phyloP scores from a whole-genome alignment of 2,113 vertebrate species.

The Gopherus flavomarginatus region DNA sequence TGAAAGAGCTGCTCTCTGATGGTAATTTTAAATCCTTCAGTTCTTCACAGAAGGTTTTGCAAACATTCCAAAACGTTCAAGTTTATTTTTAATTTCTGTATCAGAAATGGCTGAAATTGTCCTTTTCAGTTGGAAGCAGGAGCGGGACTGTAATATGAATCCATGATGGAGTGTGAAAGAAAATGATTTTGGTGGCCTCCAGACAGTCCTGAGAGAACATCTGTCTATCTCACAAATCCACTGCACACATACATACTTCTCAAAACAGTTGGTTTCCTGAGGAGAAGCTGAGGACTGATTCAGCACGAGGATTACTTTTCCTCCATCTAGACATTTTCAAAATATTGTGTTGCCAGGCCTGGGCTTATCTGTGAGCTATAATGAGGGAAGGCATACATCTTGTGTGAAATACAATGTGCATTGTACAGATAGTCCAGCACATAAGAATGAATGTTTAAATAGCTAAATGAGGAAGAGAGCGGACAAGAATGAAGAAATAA shows the following conservation, averaged over 20 bases:
- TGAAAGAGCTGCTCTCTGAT: constrained; percentile 8
- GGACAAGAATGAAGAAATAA: background rate
- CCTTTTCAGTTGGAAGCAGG: background rate
- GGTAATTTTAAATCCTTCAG: background rate
- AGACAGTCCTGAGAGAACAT: background rate
- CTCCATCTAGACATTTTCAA: background rate
- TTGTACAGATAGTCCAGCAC: fast-evolving
- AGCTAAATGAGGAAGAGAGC: background rate
- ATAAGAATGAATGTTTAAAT: background rate
- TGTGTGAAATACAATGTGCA: background rate
- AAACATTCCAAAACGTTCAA: background rate
- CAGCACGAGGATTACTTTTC: background rate
- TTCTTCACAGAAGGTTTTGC: constrained; percentile 17
- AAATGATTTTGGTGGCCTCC: constrained; percentile 10
- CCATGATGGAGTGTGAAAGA: background rate
- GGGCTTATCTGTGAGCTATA: background rate
- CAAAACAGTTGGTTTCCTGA: background rate
- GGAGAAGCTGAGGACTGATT: background rate
- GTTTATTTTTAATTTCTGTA: background rate
- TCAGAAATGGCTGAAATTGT: background rate
- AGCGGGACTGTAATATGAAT: background rate
- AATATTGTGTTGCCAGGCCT: background rate
- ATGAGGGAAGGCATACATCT: background rate
- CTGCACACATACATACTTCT: background rate
- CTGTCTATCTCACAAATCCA: background rate